These are phyloP conservation scores for Pedicia rivosa DNA, from an alignment of 2,888 invertebrate genomes.

Conservation along the genomic window DNA sequence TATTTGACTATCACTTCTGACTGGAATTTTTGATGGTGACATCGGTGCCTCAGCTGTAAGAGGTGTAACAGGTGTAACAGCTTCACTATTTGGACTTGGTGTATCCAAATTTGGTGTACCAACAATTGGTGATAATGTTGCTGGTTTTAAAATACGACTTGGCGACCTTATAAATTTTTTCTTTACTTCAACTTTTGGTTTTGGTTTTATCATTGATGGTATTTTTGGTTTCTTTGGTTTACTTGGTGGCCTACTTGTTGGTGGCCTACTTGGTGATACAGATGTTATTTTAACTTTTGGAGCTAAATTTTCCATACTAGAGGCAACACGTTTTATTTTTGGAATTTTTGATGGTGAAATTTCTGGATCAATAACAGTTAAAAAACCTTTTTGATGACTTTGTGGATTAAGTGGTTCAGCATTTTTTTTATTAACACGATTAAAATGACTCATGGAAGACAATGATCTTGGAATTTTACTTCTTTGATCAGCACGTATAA, in stretches of 20 bases:
- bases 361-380: conserved; percentile 21
- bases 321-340: conserved; percentile 14
- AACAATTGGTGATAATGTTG: conserved; percentile 28
- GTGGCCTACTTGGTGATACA: background rate
- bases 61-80: too few species aligned
- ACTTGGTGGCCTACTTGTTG: background rate
- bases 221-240: background rate
- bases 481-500: too few species aligned
- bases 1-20: conserved; percentile 14
- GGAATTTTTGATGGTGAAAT: conserved; percentile 18
- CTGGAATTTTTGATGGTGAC: conserved; percentile 26
- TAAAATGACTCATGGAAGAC: too few species aligned
- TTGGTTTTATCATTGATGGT: background rate
- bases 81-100: too few species aligned
- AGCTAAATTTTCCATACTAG: background rate
- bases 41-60: conserved; percentile 3
- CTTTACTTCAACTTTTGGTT: background rate
- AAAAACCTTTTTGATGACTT: conserved; percentile 24
- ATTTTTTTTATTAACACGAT: too few species aligned
- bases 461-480: too few species aligned
- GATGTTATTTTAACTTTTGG: conserved; percentile 3
- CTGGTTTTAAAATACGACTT: conserved; percentile 25
- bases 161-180: conserved; percentile 11
- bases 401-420: conserved; percentile 26
- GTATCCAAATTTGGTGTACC: conserved; percentile 29